phyloP scores from a whole-genome alignment of 2,888 invertebrate genomes.

The Tinea semifulvella region DNA sequence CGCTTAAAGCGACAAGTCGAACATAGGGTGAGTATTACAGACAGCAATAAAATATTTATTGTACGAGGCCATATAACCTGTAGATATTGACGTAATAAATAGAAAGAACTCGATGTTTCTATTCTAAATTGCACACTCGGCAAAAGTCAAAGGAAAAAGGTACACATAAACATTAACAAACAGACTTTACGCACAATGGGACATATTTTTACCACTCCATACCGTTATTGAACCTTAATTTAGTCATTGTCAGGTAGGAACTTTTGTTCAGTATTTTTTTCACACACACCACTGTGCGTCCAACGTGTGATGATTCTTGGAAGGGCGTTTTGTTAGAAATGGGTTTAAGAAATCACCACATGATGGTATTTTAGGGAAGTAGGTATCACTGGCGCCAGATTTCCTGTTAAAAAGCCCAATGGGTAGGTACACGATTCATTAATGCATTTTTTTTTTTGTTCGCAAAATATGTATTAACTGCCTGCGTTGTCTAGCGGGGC shows the following conservation, averaged over 20 bases:
- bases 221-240: not conserved
- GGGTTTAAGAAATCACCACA: constrained; percentile 5
- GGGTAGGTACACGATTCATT: too few relatives aligned
- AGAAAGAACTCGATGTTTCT: too few relatives aligned
- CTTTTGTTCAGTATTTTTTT: constrained; percentile 3
- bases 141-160: not conserved
- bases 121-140: not conserved
- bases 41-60: too few relatives aligned
- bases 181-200: not conserved
- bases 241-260: not conserved
- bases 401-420: too few relatives aligned
- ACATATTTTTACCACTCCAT: not conserved
- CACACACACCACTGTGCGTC: not conserved
- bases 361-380: not conserved
- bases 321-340: not conserved
- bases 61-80: too few relatives aligned
- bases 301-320: not conserved
- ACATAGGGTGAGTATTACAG: too few relatives aligned
- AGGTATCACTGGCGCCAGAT: not conserved
- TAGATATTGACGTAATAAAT: too few relatives aligned
- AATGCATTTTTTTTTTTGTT: too few relatives aligned
- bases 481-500: too few relatives aligned
- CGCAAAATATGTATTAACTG: too few relatives aligned
- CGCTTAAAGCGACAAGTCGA: too few relatives aligned
- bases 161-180: not conserved